Conservation (phyloP, 2,797 vertebrate genomes). For the Denticeps clupeoides region DNA sequence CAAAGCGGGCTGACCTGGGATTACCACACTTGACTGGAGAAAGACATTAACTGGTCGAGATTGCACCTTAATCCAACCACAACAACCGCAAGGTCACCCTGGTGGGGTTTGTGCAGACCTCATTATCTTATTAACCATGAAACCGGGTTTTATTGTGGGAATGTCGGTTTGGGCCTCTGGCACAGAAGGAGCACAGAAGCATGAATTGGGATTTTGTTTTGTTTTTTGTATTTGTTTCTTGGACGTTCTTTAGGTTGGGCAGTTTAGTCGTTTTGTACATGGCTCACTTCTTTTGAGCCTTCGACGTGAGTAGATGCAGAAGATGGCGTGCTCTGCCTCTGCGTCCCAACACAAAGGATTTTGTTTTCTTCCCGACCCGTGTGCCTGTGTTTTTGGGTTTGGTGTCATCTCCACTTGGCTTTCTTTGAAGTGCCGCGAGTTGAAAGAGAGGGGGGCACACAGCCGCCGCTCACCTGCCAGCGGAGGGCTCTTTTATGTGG, state of each 20-base stretch:
- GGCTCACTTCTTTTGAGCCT: not conserved
- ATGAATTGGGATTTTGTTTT: conserved; percentile 17
- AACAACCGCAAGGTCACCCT: conserved; percentile 43
- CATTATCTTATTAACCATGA: conserved; percentile 25
- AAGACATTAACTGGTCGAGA: conserved; percentile 45
- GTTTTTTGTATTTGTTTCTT: conserved; percentile 13
- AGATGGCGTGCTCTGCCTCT: not conserved
- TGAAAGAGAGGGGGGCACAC: conserved; percentile 46
- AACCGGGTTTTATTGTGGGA: conserved; percentile 19
- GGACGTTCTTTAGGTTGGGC: too few relatives aligned
- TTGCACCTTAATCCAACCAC: conserved; percentile 61
- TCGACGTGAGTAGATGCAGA: not conserved
- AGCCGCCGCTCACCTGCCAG: conserved; percentile 47
- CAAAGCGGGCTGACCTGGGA: conserved; percentile 27
- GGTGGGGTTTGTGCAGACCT: conserved; percentile 30
- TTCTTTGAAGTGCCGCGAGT: conserved; percentile 56
- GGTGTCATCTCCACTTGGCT: conserved; percentile 45
- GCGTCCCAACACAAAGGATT: conserved; percentile 7
- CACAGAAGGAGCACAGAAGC: conserved; percentile 24
- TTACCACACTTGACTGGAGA: conserved; percentile 26
- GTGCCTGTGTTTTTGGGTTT: conserved; percentile 52
- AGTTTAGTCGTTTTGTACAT: not conserved
- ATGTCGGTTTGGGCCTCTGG: conserved; percentile 11
- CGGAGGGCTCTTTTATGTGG: conserved; percentile 55
- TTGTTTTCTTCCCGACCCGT: conserved; percentile 25